Base-by-base conservation (phyloP, 2,797 vertebrate genomes). In the Eospalax fontanierii region DNA sequence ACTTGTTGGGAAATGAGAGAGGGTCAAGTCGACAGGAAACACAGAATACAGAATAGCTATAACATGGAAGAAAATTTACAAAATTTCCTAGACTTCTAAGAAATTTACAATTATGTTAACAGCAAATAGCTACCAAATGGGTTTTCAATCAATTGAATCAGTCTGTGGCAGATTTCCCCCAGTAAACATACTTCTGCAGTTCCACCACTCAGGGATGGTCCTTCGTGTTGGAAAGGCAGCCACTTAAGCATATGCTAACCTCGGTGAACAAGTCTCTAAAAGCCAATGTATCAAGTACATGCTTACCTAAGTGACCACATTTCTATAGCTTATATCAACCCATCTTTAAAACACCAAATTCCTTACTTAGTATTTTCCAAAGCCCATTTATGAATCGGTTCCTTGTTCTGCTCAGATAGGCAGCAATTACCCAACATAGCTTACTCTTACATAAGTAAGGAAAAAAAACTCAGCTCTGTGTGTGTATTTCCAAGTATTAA, bases 231-330 rank as follows among this genome's bases (percentile, higher is more conserved):
- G 66, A 71, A 87, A 70, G 85, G 87, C 54, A 50, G 43, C 43
- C 43, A 80, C 8, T 70, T 63, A 61, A 18, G 24, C 57, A 78
- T 35, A 83, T 50, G 21, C 11, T 75, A 9, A 65, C 0, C 57
- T 28, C 40, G 79, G 74, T 68, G 73, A 87, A 79, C 59, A 75
- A 63, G 40, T 11, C 84, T 90, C 88, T 90, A 71, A 93, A 75
- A 89, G 28, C 18, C 63, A 78, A 43, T 66, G 21, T 75, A 24
- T 76, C 35, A 54, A 59, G 22, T 40, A 66, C 2, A 76, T 0
- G 66, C 9, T 46, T 78, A 33, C 26, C 24, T 57, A 89, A 66
- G 24, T 74, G 85, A 46, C n/a, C n/a, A 9, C 54, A 16, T 68
- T 80, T 86, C 75, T 35, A 22, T 6, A 79, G 19, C 46, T 84